Conservation (phyloP, 2,888 invertebrate species). For the Hyposoter didymator region DNA sequence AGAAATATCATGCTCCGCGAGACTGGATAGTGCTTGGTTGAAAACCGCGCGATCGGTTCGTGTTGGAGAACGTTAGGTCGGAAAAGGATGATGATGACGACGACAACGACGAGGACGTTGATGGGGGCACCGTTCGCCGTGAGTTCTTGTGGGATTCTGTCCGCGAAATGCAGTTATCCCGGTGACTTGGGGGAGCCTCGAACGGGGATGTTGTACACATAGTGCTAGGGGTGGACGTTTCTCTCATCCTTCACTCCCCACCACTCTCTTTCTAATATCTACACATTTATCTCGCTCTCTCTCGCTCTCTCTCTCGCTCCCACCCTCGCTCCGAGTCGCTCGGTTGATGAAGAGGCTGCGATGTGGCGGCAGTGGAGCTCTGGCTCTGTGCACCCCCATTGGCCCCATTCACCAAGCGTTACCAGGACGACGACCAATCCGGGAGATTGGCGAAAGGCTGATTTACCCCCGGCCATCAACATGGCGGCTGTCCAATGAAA, state of each 20-base stretch:
- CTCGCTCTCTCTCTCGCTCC: constrained; percentile 1
- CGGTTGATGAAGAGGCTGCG: not conserved
- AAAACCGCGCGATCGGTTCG: constrained; percentile 22
- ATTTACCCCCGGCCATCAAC: constrained; percentile 76
- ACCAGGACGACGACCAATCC: constrained; percentile 84
- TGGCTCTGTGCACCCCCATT: constrained; percentile 76
- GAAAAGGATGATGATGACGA: constrained; percentile 24
- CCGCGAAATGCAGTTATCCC: constrained; percentile 83
- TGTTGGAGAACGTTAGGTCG: constrained; percentile 30
- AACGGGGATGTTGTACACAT: constrained; percentile 48
- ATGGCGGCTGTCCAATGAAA: constrained; percentile 83
- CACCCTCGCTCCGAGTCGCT: constrained; percentile 17
- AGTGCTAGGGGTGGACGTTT: constrained; percentile 43
- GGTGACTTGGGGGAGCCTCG: constrained; percentile 78
- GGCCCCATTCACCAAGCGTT: constrained; percentile 80
- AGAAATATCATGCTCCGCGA: constrained; percentile 3
- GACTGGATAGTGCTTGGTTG: not conserved
- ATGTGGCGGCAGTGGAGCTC: not conserved
- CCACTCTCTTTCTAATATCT: constrained; percentile 13
- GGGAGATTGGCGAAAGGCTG: constrained; percentile 70
- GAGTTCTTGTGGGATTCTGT: constrained; percentile 84
- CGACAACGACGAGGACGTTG: constrained; percentile 54
- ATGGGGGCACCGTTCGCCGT: constrained; percentile 80
- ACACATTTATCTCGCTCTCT: constrained; percentile 24
- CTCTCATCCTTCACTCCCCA: constrained; percentile 24